Evolutionary conservation across 2,113 vertebrate species (phyloP), one percentile per base, ranked within the genome.

Genomic region (Haemorhous mexicanus): DNA sequence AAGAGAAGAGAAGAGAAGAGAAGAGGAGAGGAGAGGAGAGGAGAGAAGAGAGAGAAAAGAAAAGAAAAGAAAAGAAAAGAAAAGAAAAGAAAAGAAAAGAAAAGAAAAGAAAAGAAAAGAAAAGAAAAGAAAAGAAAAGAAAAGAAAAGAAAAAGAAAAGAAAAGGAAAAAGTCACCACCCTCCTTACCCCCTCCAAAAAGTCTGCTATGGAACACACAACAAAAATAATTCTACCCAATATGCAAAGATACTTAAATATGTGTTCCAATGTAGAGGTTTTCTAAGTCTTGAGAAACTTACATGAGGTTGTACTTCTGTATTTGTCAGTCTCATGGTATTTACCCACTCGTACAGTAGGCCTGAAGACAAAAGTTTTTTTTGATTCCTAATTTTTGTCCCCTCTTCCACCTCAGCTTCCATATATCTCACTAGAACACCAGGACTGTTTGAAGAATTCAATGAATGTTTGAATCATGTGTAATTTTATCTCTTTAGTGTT

Each of bases 91-190:
- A 23, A 16, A 63, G 30, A 28, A 1, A 32, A 37, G 62, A 33
- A 46, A 62, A 63, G 21, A n/a, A 1, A 32, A 46, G 62, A 35
- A 35, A n/a, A n/a, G n/a, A n/a, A n/a, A n/a, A 43, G 17, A 43
- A 43, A 8, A 5, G 2, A 28, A 3, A 10, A 5, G 39, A 39
- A 9, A 6, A 16, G 10, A 11, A 7, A 10, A 2, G 41, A 41
- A 35, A 4, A n/a, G 9, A n/a, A 9, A 23, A 3, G 33, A 18
- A 13, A 7, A 44, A 8, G 7, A 16, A 44, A 19, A 44, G 7
- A 19, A 8, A 11, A 8, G 8, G 24, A 11, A 14, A 10, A 10
- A 27, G 18, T 27, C 18, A 20, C 6, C 7, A 7, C 5, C 26
- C 43, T 63, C 19, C 21, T 73, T 56, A n/a, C 6, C 7, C 6